These are phyloP conservation scores for Dendroctonus ponderosae DNA, from an alignment of 1,140 invertebrate species.

Conservation along the genomic window DNA sequence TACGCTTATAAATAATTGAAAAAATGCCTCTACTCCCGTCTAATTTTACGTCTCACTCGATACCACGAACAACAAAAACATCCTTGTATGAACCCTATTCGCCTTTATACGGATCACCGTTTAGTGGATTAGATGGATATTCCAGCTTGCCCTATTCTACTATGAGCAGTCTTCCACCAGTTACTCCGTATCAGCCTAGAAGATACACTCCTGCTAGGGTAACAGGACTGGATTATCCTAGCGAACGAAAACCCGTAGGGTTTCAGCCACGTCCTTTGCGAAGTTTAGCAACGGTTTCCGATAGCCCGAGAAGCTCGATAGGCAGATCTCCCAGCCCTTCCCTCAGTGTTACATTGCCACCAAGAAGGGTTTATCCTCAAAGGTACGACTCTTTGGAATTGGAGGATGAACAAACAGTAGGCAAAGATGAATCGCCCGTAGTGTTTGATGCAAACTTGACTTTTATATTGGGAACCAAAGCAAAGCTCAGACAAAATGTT, in stretches of 20 bases:
- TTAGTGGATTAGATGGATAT: too few species aligned
- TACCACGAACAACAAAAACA: constrained; percentile 3
- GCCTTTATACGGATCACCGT: neutral
- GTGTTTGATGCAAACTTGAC: constrained; percentile 78
- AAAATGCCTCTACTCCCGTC: constrained; percentile 36
- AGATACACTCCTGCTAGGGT: constrained; percentile 15
- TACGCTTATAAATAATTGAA: constrained; percentile 6
- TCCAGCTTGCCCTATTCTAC: constrained; percentile 3
- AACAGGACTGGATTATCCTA: constrained; percentile 21
- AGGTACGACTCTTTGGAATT: constrained; percentile 51
- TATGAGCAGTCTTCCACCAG: neutral
- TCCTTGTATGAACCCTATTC: constrained; percentile 24
- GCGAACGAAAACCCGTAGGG: constrained; percentile 25
- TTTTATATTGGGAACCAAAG: constrained; percentile 70
- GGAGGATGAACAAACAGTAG: constrained; percentile 57
- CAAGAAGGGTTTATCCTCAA: constrained; percentile 65
- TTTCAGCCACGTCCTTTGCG: constrained; percentile 41
- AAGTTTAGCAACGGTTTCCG: constrained; percentile 32
- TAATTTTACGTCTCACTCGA: constrained; percentile 23
- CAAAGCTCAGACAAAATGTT: constrained; percentile 66
- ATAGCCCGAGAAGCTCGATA: constrained; percentile 28
- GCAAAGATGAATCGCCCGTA: constrained; percentile 70
- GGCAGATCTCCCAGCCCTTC: constrained; percentile 52
- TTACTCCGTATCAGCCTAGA: constrained; percentile 5
- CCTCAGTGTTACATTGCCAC: constrained; percentile 46